Evolutionary conservation across 2,888 invertebrate species (phyloP), one percentile per base, ranked within the genome.

Genomic region (Drosophila flavopinicola): DNA sequence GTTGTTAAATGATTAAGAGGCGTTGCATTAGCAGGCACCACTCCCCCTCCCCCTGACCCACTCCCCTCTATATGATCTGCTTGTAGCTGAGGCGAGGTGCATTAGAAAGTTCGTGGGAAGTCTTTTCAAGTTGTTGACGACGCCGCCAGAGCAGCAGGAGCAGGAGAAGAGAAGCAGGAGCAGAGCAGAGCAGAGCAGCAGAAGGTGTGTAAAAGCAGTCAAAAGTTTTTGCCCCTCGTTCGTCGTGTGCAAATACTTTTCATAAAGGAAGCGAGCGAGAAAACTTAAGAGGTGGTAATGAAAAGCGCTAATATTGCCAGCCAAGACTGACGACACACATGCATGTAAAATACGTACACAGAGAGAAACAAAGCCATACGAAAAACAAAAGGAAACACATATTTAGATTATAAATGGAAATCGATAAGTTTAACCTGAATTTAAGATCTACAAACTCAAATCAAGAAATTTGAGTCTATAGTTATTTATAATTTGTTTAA

Each of bases 31-130:
- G 78, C 78, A 30, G 52, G 45, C 49, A 25, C 20, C 13, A 32
- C 27, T 6, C 24, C 47, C 15, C n/a, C 17, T 9, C 10, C 6
- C 15, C 10, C 41, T n/a, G 25, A n/a, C 33, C 15, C n/a, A 10
- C 17, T 17, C 9, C 11, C 13, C 32, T 15, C 30, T 15, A 15
- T 6, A 15, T 23, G 30, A 41, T 38, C 11, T 38, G 20, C 51
- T 74, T 51, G 35, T 49, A 45, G 6, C 20, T 17, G 24, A 24
- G 27, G 30, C 35, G 52, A 39, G 37, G 45, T 64, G 83, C 83
- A 87, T 85, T 84, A 84, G 87, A 84, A 84, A 84, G 83, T 87
- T 87, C 87, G 83, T 83, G 87, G 87, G 87, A 87, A 87, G 87
- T 70, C 61, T 78, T 72, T 75, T 54, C 73, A 61, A 73, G 68